A percentile compares a stretch with the other conserved stretches of the same genome.
Conservation (phyloP, 2,797 vertebrate species). For the Eulemur rubriventer region DNA sequence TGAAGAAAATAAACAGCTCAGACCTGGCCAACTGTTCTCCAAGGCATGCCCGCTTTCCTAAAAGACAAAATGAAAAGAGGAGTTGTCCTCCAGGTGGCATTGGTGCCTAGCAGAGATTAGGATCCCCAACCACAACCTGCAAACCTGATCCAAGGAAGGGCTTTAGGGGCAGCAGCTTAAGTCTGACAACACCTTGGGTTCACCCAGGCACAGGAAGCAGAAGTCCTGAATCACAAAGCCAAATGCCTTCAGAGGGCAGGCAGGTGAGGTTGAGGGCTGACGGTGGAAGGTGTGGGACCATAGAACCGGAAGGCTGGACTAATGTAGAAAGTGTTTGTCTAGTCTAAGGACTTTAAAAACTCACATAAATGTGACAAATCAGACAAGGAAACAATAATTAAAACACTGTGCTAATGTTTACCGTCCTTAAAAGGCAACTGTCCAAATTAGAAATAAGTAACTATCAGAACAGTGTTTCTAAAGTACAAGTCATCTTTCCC, state of each 20-base stretch:
- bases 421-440: not conserved
- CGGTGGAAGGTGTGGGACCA: not conserved
- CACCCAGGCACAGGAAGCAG: not conserved
- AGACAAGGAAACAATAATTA: not conserved
- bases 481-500: not conserved
- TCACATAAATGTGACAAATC: not conserved
- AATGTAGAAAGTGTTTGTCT: not conserved
- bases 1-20: constrained; percentile 86
- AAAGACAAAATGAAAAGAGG: not conserved
- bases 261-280: not conserved
- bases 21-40: constrained; percentile 82
- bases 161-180: not conserved
- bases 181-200: not conserved
- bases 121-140: not conserved
- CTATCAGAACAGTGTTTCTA: not conserved
- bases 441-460: not conserved
- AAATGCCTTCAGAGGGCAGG: not conserved
- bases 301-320: not conserved
- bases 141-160: not conserved
- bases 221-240: not conserved
- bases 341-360: not conserved
- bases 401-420: not conserved
- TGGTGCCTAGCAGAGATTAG: not conserved
- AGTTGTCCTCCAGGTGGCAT: not conserved
- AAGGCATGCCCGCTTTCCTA: constrained; percentile 90